These are phyloP conservation scores for Operophtera brumata DNA, from an alignment of 2,888 invertebrate genomes.

Conservation along the genomic window DNA sequence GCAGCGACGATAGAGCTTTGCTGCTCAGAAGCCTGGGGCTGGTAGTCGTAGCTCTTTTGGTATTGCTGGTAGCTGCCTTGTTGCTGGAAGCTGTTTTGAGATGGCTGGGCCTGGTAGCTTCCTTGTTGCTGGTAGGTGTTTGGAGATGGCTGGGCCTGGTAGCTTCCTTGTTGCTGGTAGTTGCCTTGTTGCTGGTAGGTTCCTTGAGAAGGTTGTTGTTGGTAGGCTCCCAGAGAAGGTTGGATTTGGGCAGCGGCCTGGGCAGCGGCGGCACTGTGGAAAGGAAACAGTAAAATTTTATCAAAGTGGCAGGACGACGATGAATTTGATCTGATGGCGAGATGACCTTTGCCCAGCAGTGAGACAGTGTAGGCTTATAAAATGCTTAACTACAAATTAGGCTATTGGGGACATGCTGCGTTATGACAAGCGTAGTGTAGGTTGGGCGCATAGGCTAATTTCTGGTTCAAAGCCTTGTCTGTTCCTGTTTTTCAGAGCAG, in stretches of 20 bases:
- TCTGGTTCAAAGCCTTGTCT: too few relatives aligned
- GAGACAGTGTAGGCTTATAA: too few relatives aligned
- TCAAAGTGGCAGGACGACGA: too few relatives aligned
- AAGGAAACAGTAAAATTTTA: background rate
- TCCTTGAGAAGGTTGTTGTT: slow-evolving; percentile 11
- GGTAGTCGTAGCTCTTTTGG: slow-evolving; percentile 27
- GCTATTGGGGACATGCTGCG: too few relatives aligned
- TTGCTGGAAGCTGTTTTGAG: slow-evolving; percentile 4
- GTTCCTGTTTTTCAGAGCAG: too few relatives aligned
- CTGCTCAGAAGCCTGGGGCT: slow-evolving; percentile 35
- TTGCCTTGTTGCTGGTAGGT: slow-evolving; percentile 1
- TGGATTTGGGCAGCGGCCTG: slow-evolving; percentile 47
- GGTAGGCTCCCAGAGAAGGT: slow-evolving; percentile 16
- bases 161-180: slow-evolving; percentile 20
- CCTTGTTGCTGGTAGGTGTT: slow-evolving; percentile 3
- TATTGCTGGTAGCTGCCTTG: slow-evolving; percentile 7
- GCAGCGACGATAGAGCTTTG: slow-evolving; percentile 30
- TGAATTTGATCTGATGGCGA: too few relatives aligned
- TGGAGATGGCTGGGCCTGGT: slow-evolving; percentile 29
- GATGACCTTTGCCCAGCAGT: too few relatives aligned
- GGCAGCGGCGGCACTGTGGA: slow-evolving; percentile 41
- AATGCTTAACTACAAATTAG: too few relatives aligned
- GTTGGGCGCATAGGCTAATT: too few relatives aligned
- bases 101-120: slow-evolving; percentile 21
- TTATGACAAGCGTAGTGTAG: too few relatives aligned